Evolutionary conservation across 1,140 invertebrate species (phyloP).

Genomic region (Trichonephila clavipes): DNA sequence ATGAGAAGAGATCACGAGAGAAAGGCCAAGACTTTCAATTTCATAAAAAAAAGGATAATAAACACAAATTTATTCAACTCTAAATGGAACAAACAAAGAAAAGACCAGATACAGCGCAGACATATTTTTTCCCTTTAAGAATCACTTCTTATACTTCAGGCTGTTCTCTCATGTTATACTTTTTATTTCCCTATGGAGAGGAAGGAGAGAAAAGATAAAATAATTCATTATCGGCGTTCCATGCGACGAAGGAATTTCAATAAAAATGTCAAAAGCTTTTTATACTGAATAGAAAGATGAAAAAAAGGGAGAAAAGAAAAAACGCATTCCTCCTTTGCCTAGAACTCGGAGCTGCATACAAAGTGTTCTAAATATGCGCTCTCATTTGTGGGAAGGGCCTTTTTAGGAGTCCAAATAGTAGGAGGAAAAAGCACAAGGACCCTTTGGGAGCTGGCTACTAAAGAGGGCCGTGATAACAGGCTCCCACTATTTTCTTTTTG

Average conservation of each 20-base stretch:
- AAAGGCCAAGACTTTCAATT: not conserved
- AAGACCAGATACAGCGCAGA: not conserved
- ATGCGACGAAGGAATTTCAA: conserved; percentile 15
- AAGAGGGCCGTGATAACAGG: conserved; percentile 34
- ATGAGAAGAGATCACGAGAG: not conserved
- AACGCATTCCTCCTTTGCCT: not conserved
- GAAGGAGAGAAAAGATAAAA: not conserved
- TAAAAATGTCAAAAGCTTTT: conserved; percentile 48
- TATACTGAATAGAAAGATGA: conserved; percentile 20
- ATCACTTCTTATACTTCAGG: not conserved
- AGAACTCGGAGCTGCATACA: not conserved
- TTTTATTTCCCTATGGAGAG: not conserved
- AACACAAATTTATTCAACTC: not conserved
- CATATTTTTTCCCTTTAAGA: not conserved
- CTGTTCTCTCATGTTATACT: not conserved
- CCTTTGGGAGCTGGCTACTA: conserved; percentile 21
- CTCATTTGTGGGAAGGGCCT: conserved; percentile 29
- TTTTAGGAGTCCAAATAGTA: not conserved
- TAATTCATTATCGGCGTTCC: conserved; percentile 38
- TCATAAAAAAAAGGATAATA: not conserved
- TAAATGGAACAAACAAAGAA: not conserved
- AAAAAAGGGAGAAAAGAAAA: not conserved
- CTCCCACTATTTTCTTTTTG: not conserved
- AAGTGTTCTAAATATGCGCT: conserved; percentile 39
- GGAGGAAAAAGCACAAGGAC: not conserved